phyloP scores from a whole-genome alignment of 2,797 vertebrate genomes.

The Coilia nasus region DNA sequence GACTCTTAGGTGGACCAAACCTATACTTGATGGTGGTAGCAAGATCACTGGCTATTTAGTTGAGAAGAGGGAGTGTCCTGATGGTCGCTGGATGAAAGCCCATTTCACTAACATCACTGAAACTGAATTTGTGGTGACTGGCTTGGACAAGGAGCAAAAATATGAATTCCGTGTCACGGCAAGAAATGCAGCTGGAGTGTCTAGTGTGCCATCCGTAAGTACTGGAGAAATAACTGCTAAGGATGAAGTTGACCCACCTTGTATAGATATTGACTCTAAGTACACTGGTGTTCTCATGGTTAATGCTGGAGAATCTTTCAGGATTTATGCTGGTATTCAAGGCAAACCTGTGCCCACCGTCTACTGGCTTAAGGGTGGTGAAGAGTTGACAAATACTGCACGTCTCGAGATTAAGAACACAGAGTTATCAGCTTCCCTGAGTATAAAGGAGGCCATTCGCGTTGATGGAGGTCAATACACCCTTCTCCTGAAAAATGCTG shows the following conservation, averaged over 20 bases:
- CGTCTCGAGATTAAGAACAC: slow-evolving; percentile 90
- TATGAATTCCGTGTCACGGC: slow-evolving; percentile 98
- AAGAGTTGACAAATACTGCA: slow-evolving; percentile 85
- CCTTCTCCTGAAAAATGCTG: slow-evolving; percentile 91
- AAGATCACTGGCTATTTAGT: slow-evolving; percentile 95
- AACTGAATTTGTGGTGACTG: slow-evolving; percentile 91
- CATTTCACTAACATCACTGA: slow-evolving; percentile 94
- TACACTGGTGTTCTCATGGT: slow-evolving; percentile 87
- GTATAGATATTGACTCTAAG: slow-evolving; percentile 91
- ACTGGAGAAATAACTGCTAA: slow-evolving; percentile 93
- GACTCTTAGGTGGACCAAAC: slow-evolving; percentile 94
- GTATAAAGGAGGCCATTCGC: slow-evolving; percentile 90
- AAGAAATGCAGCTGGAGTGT: slow-evolving; percentile 91
- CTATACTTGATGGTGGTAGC: slow-evolving; percentile 91
- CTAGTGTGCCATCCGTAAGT: slow-evolving; percentile 92
- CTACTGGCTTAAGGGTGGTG: slow-evolving; percentile 88
- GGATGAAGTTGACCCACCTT: slow-evolving; percentile 95
- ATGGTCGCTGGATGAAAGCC: slow-evolving; percentile 98
- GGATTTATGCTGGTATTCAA: slow-evolving; percentile 83
- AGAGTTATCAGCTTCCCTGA: slow-evolving; percentile 86
- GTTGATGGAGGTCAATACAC: slow-evolving; percentile 93
- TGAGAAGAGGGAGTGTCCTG: slow-evolving; percentile 90
- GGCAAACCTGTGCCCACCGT: slow-evolving; percentile 92
- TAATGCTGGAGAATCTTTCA: slow-evolving; percentile 92
- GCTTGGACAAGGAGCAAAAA: slow-evolving; percentile 87